Evolutionary conservation across 2,797 vertebrate species (phyloP).

Genomic region (Champsocephalus gunnari): DNA sequence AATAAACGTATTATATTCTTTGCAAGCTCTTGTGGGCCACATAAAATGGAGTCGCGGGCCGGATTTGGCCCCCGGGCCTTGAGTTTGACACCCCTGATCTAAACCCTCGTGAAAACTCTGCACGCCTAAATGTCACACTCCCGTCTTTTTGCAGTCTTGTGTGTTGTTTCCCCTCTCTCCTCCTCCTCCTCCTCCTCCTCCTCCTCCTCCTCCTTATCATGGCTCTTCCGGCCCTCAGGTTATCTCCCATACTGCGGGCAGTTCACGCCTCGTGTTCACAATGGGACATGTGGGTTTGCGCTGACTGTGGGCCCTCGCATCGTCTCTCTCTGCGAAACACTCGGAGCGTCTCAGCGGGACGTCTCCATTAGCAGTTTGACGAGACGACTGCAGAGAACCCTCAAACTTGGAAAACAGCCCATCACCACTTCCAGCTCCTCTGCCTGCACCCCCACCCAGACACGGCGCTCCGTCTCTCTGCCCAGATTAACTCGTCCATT

Average conservation of each 20-base stretch:
- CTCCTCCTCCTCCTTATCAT: conserved; percentile 36
- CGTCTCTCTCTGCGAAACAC: conserved; percentile 26
- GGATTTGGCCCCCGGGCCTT: no score
- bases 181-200: background rate
- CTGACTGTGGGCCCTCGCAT: conserved; percentile 61
- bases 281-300: conserved; percentile 81
- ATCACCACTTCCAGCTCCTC: conserved; percentile 23
- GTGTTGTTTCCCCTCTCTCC: conserved; percentile 1
- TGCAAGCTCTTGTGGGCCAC: no score
- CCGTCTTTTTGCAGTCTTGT: conserved; percentile 19
- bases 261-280: conserved; percentile 74
- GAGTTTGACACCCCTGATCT: no score
- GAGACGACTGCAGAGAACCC: conserved; percentile 40
- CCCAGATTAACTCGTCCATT: conserved; percentile 80
- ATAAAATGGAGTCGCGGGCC: no score
- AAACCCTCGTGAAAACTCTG: background rate
- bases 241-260: conserved; percentile 63
- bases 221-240: conserved; percentile 61
- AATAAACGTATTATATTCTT: no score
- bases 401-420: conserved; percentile 28
- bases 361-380: conserved; percentile 80
- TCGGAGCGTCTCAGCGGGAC: conserved; percentile 74
- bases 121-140: conserved; percentile 21
- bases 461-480: conserved; percentile 54
- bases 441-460: conserved; percentile 10